These are phyloP conservation scores for Aphodius granarius DNA, from an alignment of 2,888 invertebrate species.

Conservation along the genomic window DNA sequence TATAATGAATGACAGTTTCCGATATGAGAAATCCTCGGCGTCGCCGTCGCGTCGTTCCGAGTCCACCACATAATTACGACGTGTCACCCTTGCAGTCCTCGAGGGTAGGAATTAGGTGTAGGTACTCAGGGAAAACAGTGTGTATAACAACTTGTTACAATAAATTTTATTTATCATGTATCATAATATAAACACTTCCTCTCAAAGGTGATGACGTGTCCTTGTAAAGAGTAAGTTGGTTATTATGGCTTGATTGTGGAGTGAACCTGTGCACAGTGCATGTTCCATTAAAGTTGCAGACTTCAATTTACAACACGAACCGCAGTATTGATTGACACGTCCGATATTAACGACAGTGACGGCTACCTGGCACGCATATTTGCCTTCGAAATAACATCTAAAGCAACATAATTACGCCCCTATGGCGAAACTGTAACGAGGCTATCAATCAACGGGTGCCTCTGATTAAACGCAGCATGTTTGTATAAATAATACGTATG, in stretches of 20 bases:
- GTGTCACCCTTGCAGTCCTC: not conserved
- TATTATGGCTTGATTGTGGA: not conserved
- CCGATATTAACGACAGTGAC: constrained; percentile 4
- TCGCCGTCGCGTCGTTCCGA: not conserved
- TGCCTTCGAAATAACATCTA: not conserved
- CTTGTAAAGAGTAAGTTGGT: not conserved
- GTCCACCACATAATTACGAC: not conserved
- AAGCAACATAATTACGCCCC: not conserved
- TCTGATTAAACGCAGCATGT: not conserved
- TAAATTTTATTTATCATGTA: not conserved
- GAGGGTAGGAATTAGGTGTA: not conserved
- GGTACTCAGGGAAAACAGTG: not conserved
- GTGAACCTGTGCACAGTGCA: constrained; percentile 1
- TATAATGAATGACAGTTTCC: constrained; percentile 44
- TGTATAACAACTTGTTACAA: no score
- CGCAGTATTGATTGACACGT: constrained; percentile 7
- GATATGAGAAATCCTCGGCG: constrained; percentile 37
- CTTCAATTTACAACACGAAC: constrained; percentile 12
- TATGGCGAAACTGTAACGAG: not conserved
- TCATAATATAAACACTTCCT: no score
- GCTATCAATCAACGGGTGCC: not conserved
- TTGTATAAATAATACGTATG: not conserved
- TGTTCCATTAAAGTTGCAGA: not conserved
- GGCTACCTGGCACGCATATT: not conserved
- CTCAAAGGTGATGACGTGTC: no score